Base-by-base conservation (phyloP, 2,888 invertebrate genomes). In the Macrophya alboannulata region DNA sequence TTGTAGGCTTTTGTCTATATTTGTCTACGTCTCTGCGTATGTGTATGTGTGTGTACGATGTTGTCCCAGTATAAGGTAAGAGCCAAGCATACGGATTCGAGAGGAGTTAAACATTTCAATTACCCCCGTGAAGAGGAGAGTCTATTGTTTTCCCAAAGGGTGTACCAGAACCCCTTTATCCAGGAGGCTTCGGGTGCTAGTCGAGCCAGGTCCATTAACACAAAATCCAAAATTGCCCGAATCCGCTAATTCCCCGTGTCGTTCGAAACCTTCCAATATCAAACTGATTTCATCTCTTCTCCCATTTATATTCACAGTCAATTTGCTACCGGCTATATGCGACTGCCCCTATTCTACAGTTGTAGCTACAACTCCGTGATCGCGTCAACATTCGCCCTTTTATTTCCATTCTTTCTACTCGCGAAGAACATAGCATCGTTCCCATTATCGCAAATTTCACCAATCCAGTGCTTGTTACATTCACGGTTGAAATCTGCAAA, bases 71-170 rank as follows among this genome's bases (percentile, higher is more conserved):
- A 9, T 10, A 77, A 51, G 51, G 55, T 17, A 48, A 77, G 55
- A 77, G 77, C 17, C 12, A 45, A 45, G 45, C 74, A n/a, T n/a
- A 51, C 40, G 59, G 21, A 25, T 81, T 62, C 81, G 62, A 59
- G 81, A 81, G 81, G 62, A 81, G 81, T 81, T 81, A 43, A 81
- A 81, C 81, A 81, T 81, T 81, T 81, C 81, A 81, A 81, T 81
- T 81, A 81, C 81, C 4, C 81, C 81, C 21, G 62, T 81, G 40
- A 59, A 81, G 77, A 77, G 48, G 43, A 62, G 77, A 68, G 77
- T 77, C 81, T 55, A 81, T 81, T 81, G 81, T 81, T 81, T 55
- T 43, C 17, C 6, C 74, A 21, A 48, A 77, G 31, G 55, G 55
- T 77, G n/a, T 77, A 51, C n/a, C 21, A 9, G 68, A 68, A 37